Evolutionary conservation across 2,797 vertebrate species (phyloP), one percentile per base, ranked within the genome.

Genomic region (Sebastes kiyomatsui): DNA sequence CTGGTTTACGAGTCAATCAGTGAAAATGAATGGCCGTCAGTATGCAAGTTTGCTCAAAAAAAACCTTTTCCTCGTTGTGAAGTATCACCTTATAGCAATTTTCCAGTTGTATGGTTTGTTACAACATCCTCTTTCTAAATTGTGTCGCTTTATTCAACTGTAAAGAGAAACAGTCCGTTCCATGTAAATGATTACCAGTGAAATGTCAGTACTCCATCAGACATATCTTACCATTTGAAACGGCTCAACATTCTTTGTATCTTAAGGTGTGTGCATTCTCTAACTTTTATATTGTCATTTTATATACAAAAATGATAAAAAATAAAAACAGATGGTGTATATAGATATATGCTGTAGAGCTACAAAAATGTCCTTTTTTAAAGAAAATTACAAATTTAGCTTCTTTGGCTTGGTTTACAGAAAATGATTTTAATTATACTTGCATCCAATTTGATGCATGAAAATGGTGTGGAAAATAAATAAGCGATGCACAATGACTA

Each of bases 241-340:
- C 96, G 93, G 95, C 97, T 97, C 96, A 90, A 96, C 96, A 97
- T 97, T 97, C 96, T 99, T 99, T 98, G 96, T 99, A 98, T 97
- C 97, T 97, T 97, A 97, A 97, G 96, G 95, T 97, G 97, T 98
- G 97, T 97, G 95, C 95, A 96, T 96, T 96, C 94, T 98, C 96
- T 96, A 96, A 97, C 96, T 97, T 99, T 99, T 99, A 98, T 99
- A 99, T 97, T 96, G 97, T 98, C 97, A 98, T 98, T 99, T 98
- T 99, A 97, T 98, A 98, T 98, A 97, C 87, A 93, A 95, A 97
- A 93, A 96, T 83, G 96, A 97, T 98, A 95, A 95, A 93, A 96
- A 89, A 90, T 90, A 94, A 94, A 93, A 95, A 95, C 83, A 95
- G 93, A 96, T 94, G 96, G 93, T 97, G 96, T 97, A 96, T 58